Evolutionary conservation across 2,113 vertebrate genomes (phyloP).

Genomic region (human): GRCh38 chr20:11276001-11276500

Average conservation of each 20-base stretch:
- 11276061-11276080: too few relatives aligned
- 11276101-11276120: too few relatives aligned
- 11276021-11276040: too few relatives aligned
- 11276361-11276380: background rate
- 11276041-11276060: too few relatives aligned
- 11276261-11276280: background rate
- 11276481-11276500: background rate
- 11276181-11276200: background rate
- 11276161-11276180: background rate
- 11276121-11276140: background rate
- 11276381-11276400: background rate
- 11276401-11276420: background rate
- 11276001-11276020: too few relatives aligned
- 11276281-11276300: background rate
- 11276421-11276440: background rate
- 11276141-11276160: too few relatives aligned
- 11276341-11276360: background rate
- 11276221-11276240: background rate
- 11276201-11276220: background rate
- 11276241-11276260: conserved; percentile 12
- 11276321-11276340: background rate
- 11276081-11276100: too few relatives aligned
- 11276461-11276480: background rate
- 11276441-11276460: background rate
- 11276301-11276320: background rate